Conservation (phyloP, 2,888 invertebrate species). For the Euproctis similis region DNA sequence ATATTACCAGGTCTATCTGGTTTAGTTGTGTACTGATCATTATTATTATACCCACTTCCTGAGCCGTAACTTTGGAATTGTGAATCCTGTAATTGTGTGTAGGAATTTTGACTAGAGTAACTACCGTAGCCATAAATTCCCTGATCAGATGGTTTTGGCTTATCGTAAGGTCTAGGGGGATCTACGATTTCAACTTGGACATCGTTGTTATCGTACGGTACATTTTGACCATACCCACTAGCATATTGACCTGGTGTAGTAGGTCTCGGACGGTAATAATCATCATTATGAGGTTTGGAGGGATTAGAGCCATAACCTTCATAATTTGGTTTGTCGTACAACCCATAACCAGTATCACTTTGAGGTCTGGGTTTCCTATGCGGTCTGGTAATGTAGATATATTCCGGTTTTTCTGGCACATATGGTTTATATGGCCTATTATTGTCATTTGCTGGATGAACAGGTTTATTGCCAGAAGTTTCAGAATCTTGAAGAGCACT, state of each 20-base stretch:
- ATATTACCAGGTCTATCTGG: background rate
- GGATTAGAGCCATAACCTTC: constrained; percentile 28
- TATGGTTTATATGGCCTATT: constrained; percentile 25
- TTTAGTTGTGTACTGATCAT: background rate
- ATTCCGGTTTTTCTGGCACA: constrained; percentile 45
- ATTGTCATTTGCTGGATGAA: constrained; percentile 24
- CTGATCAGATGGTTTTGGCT: constrained; percentile 32
- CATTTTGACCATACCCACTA: constrained; percentile 45
- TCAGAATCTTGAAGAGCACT: constrained; percentile 38
- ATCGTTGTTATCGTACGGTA: constrained; percentile 46
- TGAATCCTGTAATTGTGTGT: constrained; percentile 30
- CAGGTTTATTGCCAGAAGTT: constrained; percentile 21
- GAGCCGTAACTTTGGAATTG: constrained; percentile 14
- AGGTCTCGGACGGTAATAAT: constrained; percentile 15
- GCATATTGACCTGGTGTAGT: constrained; percentile 11
- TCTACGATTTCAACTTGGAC: constrained; percentile 57
- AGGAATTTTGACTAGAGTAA: constrained; percentile 36
- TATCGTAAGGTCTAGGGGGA: constrained; percentile 51
- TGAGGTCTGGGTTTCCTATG: constrained; percentile 36
- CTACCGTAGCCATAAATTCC: constrained; percentile 39
- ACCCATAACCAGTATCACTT: constrained; percentile 11
- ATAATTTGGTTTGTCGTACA: constrained; percentile 15
- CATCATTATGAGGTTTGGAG: constrained; percentile 31
- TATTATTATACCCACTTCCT: constrained; percentile 3
- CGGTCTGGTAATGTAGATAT: constrained; percentile 52